Base-by-base conservation (phyloP, 2,797 vertebrate genomes). In the Potorous gilbertii region DNA sequence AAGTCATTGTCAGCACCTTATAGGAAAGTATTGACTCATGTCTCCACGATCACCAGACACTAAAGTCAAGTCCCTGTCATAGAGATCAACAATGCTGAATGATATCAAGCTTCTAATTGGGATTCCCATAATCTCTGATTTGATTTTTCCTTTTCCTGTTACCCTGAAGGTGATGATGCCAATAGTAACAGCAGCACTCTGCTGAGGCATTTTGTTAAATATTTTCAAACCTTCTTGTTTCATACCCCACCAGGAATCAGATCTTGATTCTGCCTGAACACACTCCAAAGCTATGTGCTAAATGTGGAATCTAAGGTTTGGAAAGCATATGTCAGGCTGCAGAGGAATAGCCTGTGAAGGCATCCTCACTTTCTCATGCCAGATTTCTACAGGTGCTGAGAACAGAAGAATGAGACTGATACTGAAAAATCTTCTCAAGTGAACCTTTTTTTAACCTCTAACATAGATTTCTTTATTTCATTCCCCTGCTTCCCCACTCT, bases 271-370 rank as follows among this genome's bases (percentile, higher is more conserved):
- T 6, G 81, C 81, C 59, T 94, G 87, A 96, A 93, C 91, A 91
- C 55, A 56, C 56, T 57, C 59, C n/a, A 34, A 57, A 89, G 93
- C 90, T 94, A 28, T 91, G 74, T 97, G 93, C 96, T 94, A 90
- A 91, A 95, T 95, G 89, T 40, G 95, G 93, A 59, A 91, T 50
- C 93, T 90, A 54, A 66, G 28, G 40, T 92, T 96, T 55, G 28
- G 81, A 96, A 94, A 62, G 94, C 55, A 87, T 92, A 91, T 0
- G 55, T 28, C 90, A 94, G 52, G 46, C 95, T 21, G 55, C 54
- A 95, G 50, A 90, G 0, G 0, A 29, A 46, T 10, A 55, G 54
- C 90, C 55, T 91, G 90, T 95, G 40, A 56, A 91, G 57, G 90
- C 21, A 74, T 5, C 11, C 62, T 50, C 1, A 1, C 57, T 81